Evolutionary conservation across 2,113 vertebrate species (phyloP).

Genomic region (Labrus mixtus): DNA sequence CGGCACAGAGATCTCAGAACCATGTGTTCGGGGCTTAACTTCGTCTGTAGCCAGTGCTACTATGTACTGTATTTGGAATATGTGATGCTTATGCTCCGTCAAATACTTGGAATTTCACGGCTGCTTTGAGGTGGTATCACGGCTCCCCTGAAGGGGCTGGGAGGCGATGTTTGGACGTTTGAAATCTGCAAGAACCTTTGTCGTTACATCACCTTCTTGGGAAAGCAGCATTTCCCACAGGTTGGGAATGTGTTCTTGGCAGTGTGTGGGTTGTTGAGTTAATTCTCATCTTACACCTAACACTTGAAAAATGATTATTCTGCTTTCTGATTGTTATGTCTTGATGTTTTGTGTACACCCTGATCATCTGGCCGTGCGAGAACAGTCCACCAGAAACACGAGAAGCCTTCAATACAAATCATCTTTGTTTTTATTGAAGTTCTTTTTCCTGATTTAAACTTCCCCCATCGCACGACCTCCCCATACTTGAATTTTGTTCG

Average conservation of each 20-base stretch:
- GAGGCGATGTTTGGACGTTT: slow-evolving; percentile 35
- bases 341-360: not conserved
- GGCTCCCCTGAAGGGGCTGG: not conserved
- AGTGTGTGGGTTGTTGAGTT: slow-evolving; percentile 2
- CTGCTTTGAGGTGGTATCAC: slow-evolving; percentile 35
- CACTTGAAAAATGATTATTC: not conserved
- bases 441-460: slow-evolving; percentile 32
- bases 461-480: slow-evolving; percentile 44
- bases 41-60: slow-evolving; percentile 17
- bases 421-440: slow-evolving; percentile 33
- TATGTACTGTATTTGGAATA: slow-evolving; percentile 44
- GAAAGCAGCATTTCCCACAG: slow-evolving; percentile 46
- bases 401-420: slow-evolving; percentile 22
- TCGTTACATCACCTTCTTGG: slow-evolving; percentile 43
- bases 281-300: slow-evolving; percentile 9
- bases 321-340: not conserved
- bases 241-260: not conserved
- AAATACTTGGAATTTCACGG: slow-evolving; percentile 53
- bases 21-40: slow-evolving; percentile 20
- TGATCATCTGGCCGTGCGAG: not conserved
- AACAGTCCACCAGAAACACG: not conserved
- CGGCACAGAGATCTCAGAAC: slow-evolving; percentile 15
- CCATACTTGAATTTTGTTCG: slow-evolving; percentile 38
- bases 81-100: slow-evolving; percentile 44
- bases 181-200: slow-evolving; percentile 38